phyloP scores from a whole-genome alignment of 2,113 vertebrate genomes.

The Carollia perspicillata region DNA sequence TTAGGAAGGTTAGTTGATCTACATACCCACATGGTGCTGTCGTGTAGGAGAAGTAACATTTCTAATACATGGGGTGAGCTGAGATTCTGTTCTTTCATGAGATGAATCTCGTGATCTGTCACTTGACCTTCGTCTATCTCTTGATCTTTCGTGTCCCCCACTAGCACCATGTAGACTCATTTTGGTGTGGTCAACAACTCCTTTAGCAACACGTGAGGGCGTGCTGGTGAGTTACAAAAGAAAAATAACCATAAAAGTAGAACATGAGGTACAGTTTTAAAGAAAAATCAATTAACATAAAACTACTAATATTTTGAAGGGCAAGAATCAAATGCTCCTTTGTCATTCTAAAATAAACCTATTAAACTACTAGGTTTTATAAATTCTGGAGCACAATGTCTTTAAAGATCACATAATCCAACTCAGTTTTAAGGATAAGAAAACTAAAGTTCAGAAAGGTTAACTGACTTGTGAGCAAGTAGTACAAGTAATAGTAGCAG shows the following conservation, averaged over 20 bases:
- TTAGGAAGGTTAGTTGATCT: not conserved
- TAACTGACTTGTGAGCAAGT: not conserved
- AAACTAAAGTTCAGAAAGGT: slow-evolving; percentile 26
- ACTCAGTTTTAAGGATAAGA: slow-evolving; percentile 12
- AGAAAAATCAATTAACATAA: slow-evolving; percentile 23
- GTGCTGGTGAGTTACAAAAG: slow-evolving; percentile 79
- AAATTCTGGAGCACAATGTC: slow-evolving; percentile 3
- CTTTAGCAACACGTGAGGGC: slow-evolving; percentile 85
- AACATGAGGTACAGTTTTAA: slow-evolving; percentile 11
- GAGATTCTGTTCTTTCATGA: slow-evolving; percentile 94
- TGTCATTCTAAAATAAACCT: slow-evolving; percentile 27
- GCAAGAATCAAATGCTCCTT: slow-evolving; percentile 47
- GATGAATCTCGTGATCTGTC: slow-evolving; percentile 98
- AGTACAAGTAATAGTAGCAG: not conserved
- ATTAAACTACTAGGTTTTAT: not conserved
- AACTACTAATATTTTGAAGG: slow-evolving; percentile 15
- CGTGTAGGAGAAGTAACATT: slow-evolving; percentile 97
- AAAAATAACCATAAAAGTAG: slow-evolving; percentile 46
- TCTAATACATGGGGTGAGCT: slow-evolving; percentile 98
- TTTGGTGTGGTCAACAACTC: slow-evolving; percentile 86
- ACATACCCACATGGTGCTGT: slow-evolving; percentile 93
- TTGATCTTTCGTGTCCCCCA: slow-evolving; percentile 93
- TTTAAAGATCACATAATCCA: not conserved
- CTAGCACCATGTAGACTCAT: slow-evolving; percentile 96
- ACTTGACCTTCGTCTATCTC: slow-evolving; percentile 95